phyloP scores from a whole-genome alignment of 1,140 invertebrate genomes.

The Lanistes nyassanus region DNA sequence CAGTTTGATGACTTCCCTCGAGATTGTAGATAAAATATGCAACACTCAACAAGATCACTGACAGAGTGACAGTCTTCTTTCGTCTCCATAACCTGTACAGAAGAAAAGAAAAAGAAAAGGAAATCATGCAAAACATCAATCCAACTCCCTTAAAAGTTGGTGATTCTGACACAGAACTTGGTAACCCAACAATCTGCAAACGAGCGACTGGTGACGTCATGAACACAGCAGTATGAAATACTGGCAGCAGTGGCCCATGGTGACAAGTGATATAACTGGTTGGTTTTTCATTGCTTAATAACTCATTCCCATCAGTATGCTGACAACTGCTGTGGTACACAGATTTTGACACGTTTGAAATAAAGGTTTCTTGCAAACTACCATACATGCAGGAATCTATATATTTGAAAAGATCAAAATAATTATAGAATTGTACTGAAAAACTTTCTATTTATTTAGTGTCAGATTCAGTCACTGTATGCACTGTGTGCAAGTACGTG shows the following conservation, averaged over 20 bases:
- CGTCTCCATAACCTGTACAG: constrained; percentile 64
- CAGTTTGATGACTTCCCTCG: constrained; percentile 73
- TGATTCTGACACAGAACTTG: neutral
- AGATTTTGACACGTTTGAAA: too few species aligned
- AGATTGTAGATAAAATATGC: constrained; percentile 67
- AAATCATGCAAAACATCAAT: neutral
- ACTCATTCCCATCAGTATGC: too few species aligned
- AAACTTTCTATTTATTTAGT: too few species aligned
- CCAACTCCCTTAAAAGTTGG: neutral
- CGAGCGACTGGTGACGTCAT: neutral
- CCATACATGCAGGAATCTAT: too few species aligned
- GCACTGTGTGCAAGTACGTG: too few species aligned
- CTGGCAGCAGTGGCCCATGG: neutral
- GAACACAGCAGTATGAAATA: neutral
- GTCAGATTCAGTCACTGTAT: too few species aligned
- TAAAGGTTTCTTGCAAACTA: too few species aligned
- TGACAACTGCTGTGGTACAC: too few species aligned
- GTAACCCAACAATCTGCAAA: neutral
- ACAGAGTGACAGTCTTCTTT: constrained; percentile 56
- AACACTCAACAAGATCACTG: constrained; percentile 65
- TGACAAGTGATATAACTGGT: neutral
- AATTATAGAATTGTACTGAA: too few species aligned
- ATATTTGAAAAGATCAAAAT: too few species aligned
- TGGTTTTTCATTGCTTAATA: neutral
- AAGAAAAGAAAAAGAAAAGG: constrained; percentile 26